Evolutionary conservation across 2,888 invertebrate species (phyloP).

Genomic region (Lucinisca nassula): DNA sequence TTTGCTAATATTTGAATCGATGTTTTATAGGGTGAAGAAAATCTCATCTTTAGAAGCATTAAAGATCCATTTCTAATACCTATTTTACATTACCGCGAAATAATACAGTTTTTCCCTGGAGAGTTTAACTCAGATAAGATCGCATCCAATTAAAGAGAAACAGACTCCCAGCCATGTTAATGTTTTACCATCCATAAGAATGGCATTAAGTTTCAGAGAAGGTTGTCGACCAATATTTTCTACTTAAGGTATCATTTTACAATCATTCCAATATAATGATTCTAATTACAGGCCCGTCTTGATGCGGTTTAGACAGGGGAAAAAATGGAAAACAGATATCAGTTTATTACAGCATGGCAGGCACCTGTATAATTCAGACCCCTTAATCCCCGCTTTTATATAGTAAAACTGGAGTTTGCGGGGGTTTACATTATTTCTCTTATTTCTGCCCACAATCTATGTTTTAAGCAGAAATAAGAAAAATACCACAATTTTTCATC

Average conservation of each 20-base stretch:
- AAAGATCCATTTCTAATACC: not conserved
- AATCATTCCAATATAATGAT: conserved; percentile 41
- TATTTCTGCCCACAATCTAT: no score
- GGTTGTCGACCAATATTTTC: conserved; percentile 37
- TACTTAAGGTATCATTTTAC: conserved; percentile 57
- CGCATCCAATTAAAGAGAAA: not conserved
- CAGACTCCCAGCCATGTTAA: not conserved
- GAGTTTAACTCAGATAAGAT: not conserved
- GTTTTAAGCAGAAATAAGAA: no score
- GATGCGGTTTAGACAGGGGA: not conserved
- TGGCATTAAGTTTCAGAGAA: not conserved
- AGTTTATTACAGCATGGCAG: not conserved
- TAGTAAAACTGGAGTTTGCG: no score
- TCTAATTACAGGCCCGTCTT: conserved; percentile 10
- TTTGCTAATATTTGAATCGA: no score
- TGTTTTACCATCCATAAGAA: not conserved
- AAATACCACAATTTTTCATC: no score
- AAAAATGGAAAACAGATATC: conserved; percentile 1
- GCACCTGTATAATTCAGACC: no score
- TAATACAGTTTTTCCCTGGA: not conserved
- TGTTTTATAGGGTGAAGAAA: no score
- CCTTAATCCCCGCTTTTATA: no score
- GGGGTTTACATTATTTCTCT: no score
- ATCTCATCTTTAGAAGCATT: not conserved
- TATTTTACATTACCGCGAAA: not conserved